These are phyloP conservation scores for Ifrita kowaldi DNA, from an alignment of 2,113 vertebrate genomes.

Conservation along the genomic window DNA sequence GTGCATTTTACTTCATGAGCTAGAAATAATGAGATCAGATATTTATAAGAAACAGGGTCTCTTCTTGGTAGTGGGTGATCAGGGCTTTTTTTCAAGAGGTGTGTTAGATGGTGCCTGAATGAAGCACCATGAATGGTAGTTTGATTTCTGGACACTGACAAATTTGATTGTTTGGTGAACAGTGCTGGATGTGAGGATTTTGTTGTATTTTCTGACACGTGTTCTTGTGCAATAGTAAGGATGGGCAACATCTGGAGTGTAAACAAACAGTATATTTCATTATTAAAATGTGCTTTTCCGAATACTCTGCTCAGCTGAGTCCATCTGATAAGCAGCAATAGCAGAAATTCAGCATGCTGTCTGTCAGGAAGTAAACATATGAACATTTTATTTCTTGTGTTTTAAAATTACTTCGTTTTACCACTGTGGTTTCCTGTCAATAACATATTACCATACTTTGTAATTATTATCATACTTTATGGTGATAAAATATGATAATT, in stretches of 20 bases:
- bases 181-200: not conserved
- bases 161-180: not conserved
- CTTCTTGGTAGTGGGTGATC: not conserved
- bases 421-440: not conserved
- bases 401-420: not conserved
- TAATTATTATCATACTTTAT: not conserved
- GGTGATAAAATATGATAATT: not conserved
- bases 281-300: not conserved
- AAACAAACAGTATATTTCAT: not conserved
- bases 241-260: not conserved
- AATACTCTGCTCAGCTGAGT: not conserved
- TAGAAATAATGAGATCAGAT: not conserved
- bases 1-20: not conserved
- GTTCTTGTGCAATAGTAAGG: not conserved
- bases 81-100: not conserved
- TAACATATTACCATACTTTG: not conserved
- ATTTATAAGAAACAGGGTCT: not conserved
- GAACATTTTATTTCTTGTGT: not conserved
- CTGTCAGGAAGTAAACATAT: not conserved
- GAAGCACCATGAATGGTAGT: not conserved
- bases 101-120: not conserved
- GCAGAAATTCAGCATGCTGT: not conserved
- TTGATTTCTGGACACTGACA: fast-evolving
- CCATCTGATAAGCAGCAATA: not conserved
- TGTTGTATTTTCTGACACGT: not conserved